Percentiles rank a stretch among this genome's conserved stretches.
phyloP scores from a whole-genome alignment of 2,797 vertebrate genomes.

The Sarcoramphus papa region DNA sequence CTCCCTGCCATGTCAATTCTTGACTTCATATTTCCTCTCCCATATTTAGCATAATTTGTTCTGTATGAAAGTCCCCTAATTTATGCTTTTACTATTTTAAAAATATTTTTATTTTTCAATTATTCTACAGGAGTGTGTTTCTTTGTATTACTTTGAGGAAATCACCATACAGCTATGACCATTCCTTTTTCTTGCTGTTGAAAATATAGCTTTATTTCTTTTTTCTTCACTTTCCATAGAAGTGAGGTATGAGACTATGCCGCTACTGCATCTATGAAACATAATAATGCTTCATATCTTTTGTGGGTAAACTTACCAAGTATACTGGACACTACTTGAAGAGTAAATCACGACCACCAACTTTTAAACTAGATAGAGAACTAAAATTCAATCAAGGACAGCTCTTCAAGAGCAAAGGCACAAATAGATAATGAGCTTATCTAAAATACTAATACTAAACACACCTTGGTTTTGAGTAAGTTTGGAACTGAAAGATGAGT shows the following conservation, averaged over 20 bases:
- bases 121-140: neutral
- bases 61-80: neutral
- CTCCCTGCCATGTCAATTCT: constrained; percentile 16
- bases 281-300: neutral
- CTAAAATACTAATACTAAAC: neutral
- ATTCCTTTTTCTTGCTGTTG: neutral
- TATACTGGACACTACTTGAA: neutral
- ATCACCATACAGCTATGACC: neutral
- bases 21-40: neutral
- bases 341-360: neutral
- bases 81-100: constrained; percentile 3
- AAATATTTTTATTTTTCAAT: constrained; percentile 10
- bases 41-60: constrained; percentile 28
- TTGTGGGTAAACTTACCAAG: neutral
- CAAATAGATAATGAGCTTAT: neutral
- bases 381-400: neutral
- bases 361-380: neutral
- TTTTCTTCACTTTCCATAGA: neutral
- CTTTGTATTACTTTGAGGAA: neutral
- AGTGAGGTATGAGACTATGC: neutral
- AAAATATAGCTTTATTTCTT: neutral
- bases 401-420: neutral
- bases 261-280: neutral
- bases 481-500: neutral
- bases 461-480: neutral